phyloP scores from a whole-genome alignment of 2,888 invertebrate genomes.

The Peribatodes rhomboidaria region DNA sequence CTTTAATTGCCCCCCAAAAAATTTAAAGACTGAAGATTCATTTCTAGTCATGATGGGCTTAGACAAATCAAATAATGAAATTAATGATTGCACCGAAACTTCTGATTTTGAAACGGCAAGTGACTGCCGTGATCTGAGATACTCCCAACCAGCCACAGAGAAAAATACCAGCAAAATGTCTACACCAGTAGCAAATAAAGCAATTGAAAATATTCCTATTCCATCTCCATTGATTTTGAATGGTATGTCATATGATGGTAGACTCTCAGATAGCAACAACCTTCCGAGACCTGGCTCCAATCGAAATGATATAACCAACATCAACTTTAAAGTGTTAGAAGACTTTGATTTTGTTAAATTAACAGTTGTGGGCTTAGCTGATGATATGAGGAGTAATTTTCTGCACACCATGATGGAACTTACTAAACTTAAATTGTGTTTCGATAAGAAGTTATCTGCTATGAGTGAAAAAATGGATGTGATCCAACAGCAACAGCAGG shows the following conservation, averaged over 20 bases:
- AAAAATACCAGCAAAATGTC: constrained; percentile 76
- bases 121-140: constrained; percentile 64
- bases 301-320: constrained; percentile 41
- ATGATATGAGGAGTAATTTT: constrained; percentile 78
- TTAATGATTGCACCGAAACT: constrained; percentile 62
- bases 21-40: constrained; percentile 71
- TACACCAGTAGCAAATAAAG: constrained; percentile 70
- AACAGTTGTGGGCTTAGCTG: constrained; percentile 72
- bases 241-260: constrained; percentile 63
- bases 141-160: constrained; percentile 65
- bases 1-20: constrained; percentile 59
- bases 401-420: constrained; percentile 80
- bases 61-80: constrained; percentile 70
- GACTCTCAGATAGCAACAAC: constrained; percentile 56
- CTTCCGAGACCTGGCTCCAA: constrained; percentile 44
- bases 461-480: constrained; percentile 72
- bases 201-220: constrained; percentile 64
- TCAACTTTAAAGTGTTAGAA: constrained; percentile 64
- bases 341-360: constrained; percentile 78
- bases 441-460: constrained; percentile 73
- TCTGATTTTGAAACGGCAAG: constrained; percentile 65
- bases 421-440: constrained; percentile 79
- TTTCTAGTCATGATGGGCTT: constrained; percentile 79
- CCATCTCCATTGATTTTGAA: constrained; percentile 69
- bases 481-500: constrained; percentile 72